These are phyloP conservation scores for Hephaestus fuliginosus DNA, from an alignment of 2,797 vertebrate species.

Conservation along the genomic window DNA sequence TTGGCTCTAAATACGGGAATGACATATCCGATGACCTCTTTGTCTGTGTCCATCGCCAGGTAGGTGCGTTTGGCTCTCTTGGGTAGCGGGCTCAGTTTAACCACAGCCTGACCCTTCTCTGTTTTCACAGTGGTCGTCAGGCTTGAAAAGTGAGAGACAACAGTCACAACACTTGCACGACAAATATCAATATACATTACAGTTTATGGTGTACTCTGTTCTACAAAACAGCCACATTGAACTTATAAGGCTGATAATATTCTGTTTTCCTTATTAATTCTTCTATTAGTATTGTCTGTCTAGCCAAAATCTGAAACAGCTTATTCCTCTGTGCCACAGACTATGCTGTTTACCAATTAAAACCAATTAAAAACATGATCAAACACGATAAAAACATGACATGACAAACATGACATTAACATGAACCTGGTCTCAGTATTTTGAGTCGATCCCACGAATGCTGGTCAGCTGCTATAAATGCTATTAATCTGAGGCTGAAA, in stretches of 20 bases:
- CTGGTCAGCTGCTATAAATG: neutral
- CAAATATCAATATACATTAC: neutral
- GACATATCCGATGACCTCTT: constrained; percentile 90
- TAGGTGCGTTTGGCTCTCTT: constrained; percentile 90
- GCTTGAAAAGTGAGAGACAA: constrained; percentile 73
- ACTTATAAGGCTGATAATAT: neutral
- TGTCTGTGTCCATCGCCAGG: constrained; percentile 88
- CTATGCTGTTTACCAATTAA: neutral
- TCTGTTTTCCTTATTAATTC: neutral
- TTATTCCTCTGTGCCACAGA: neutral
- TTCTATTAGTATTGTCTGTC: neutral
- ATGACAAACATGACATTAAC: too few relatives aligned
- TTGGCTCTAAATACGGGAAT: constrained; percentile 93
- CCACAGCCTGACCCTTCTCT: constrained; percentile 84
- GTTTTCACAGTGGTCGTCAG: constrained; percentile 85
- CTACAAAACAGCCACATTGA: neutral
- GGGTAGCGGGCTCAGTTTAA: constrained; percentile 88
- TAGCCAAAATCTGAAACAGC: too few relatives aligned
- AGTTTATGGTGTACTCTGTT: neutral
- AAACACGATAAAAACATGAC: too few relatives aligned
- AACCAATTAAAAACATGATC: neutral
- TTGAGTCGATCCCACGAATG: neutral
- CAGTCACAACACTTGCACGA: constrained; percentile 11
- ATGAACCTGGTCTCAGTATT: neutral
- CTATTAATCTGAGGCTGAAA: neutral